Conservation (phyloP, 2,797 vertebrate genomes). For the Podarcis siculus region DNA sequence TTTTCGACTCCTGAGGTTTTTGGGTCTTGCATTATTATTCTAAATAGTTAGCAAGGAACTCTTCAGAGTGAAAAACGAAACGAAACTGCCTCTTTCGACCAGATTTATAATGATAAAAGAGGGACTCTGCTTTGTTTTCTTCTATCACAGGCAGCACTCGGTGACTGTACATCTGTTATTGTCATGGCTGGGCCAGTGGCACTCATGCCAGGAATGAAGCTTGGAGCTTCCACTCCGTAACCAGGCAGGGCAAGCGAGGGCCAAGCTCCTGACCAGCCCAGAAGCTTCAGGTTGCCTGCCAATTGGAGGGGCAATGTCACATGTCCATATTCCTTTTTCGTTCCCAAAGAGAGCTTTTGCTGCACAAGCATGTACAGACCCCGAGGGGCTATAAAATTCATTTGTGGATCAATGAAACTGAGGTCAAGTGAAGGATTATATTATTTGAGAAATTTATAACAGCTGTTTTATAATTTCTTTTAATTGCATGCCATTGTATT, state of each 20-base stretch:
- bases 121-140: background rate
- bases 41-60: background rate
- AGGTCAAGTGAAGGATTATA: background rate
- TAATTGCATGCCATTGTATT: background rate
- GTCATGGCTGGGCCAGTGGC: background rate
- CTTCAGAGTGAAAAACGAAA: background rate
- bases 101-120: slow-evolving; percentile 1
- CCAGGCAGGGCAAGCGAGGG: background rate
- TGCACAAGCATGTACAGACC: background rate
- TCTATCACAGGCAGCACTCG: background rate
- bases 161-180: background rate
- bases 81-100: background rate
- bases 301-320: background rate
- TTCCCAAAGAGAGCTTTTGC: background rate
- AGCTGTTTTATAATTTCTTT: background rate
- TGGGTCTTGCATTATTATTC: background rate
- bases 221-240: background rate
- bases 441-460: slow-evolving; percentile 19
- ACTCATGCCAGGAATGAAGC: background rate
- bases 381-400: background rate
- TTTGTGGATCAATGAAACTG: background rate
- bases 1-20: slow-evolving; percentile 21
- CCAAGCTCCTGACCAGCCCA: background rate
- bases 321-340: background rate
- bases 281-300: background rate